These are phyloP conservation scores for Semicossyphus pulcher DNA, from an alignment of 2,113 vertebrate species.

Conservation along the genomic window DNA sequence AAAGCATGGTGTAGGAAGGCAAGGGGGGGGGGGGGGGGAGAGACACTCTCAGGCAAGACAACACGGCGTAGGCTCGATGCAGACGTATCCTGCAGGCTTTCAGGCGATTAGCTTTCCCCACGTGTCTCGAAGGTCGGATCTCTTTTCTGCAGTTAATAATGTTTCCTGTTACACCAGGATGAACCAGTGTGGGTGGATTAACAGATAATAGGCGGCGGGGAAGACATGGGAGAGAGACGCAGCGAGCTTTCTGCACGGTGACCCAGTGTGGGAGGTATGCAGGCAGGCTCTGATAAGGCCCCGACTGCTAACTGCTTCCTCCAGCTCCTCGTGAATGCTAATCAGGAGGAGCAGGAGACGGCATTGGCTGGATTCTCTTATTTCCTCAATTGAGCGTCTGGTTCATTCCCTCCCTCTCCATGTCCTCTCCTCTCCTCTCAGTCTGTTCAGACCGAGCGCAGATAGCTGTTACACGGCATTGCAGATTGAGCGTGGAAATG, in stretches of 20 bases:
- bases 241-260: slow-evolving; percentile 60
- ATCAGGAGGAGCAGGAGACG: slow-evolving; percentile 62
- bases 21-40: not conserved
- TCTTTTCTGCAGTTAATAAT: slow-evolving; percentile 56
- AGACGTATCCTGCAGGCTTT: slow-evolving; percentile 54
- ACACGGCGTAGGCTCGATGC: slow-evolving; percentile 12
- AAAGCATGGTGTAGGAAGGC: slow-evolving; percentile 40
- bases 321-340: slow-evolving; percentile 66
- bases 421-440: slow-evolving; percentile 24
- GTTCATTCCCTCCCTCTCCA: slow-evolving; percentile 18
- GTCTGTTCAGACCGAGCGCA: slow-evolving; percentile 29
- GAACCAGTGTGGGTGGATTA: slow-evolving; percentile 74
- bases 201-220: slow-evolving; percentile 65
- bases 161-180: slow-evolving; percentile 61
- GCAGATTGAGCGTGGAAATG: slow-evolving; percentile 63
- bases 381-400: slow-evolving; percentile 60
- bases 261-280: slow-evolving; percentile 77
- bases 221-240: slow-evolving; percentile 53
- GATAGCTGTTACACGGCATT: slow-evolving; percentile 59
- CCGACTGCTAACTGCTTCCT: slow-evolving; percentile 66
- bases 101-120: slow-evolving; percentile 48
- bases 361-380: slow-evolving; percentile 54
- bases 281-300: slow-evolving; percentile 67
- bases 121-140: slow-evolving; percentile 39
- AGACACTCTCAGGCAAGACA: slow-evolving; percentile 5